Percentiles rank a stretch among this genome's conserved stretches.
phyloP scores from a whole-genome alignment of 2,888 invertebrate genomes.

The Chironomus riparius region DNA sequence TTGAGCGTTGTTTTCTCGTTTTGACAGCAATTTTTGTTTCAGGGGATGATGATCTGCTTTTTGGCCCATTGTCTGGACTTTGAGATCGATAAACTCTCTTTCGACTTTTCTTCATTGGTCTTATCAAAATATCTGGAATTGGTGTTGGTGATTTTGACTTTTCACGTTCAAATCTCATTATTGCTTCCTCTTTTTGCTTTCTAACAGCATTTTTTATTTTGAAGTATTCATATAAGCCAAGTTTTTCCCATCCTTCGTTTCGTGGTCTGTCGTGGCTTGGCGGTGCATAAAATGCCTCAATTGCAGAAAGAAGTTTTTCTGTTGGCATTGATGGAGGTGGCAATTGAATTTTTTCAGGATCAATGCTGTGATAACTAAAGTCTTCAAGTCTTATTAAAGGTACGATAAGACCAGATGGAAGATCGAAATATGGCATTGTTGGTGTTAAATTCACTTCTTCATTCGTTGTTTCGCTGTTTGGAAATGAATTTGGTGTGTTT shows the following conservation, averaged over 20 bases:
- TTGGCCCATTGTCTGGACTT: constrained; percentile 30
- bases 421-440: constrained; percentile 88
- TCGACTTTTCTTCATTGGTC: constrained; percentile 42
- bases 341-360: constrained; percentile 80
- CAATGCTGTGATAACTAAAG: constrained; percentile 78
- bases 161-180: constrained; percentile 58
- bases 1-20: constrained; percentile 35
- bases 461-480: constrained; percentile 28
- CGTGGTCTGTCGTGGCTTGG: constrained; percentile 92
- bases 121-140: constrained; percentile 62
- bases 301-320: constrained; percentile 83
- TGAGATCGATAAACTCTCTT: constrained; percentile 60
- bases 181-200: constrained; percentile 78
- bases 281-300: constrained; percentile 91
- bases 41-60: constrained; percentile 48
- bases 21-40: constrained; percentile 34
- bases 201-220: constrained; percentile 89
- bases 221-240: constrained; percentile 95
- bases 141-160: constrained; percentile 73
- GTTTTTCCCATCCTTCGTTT: constrained; percentile 97
- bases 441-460: constrained; percentile 70
- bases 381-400: constrained; percentile 92
- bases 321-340: constrained; percentile 94
- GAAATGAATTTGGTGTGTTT: not conserved
- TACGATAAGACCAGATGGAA: constrained; percentile 96